Percentiles rank a stretch among this genome's conserved stretches.
These are phyloP conservation scores for Labeo rohita DNA, from an alignment of 2,113 vertebrate species.

Conservation along the genomic window DNA sequence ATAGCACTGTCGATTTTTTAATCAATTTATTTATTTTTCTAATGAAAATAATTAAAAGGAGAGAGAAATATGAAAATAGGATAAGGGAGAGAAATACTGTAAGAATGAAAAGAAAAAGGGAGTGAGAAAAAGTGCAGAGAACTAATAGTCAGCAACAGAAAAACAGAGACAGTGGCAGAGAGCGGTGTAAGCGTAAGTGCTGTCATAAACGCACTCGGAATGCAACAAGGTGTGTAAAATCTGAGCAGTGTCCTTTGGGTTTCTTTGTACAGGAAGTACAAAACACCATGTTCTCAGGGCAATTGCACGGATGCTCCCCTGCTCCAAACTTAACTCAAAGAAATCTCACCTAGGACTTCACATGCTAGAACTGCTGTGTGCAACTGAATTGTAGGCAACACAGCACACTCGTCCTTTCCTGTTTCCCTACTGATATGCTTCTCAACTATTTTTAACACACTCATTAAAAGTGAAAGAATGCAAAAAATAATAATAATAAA, in stretches of 20 bases:
- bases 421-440: not conserved
- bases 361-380: not conserved
- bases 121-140: not conserved
- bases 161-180: not conserved
- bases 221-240: slow-evolving; percentile 13
- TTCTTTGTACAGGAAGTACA: slow-evolving; percentile 2
- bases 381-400: not conserved
- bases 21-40: too few species aligned
- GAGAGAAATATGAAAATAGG: not conserved
- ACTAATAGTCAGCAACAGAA: not conserved
- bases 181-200: not conserved
- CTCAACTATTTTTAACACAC: not conserved
- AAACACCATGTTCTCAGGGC: slow-evolving; percentile 25
- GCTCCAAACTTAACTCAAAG: slow-evolving; percentile 5
- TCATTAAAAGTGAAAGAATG: not conserved
- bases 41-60: not conserved
- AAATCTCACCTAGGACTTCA: not conserved
- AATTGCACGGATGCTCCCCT: not conserved
- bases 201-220: not conserved
- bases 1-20: not conserved
- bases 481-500: not conserved
- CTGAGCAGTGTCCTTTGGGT: slow-evolving; percentile 21
- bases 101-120: not conserved
- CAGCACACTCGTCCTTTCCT: not conserved
- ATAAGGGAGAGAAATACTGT: not conserved